Evolutionary conservation across 2,888 invertebrate species (phyloP), one percentile per base, ranked within the genome.

Genomic region (Druceiella hillmani): DNA sequence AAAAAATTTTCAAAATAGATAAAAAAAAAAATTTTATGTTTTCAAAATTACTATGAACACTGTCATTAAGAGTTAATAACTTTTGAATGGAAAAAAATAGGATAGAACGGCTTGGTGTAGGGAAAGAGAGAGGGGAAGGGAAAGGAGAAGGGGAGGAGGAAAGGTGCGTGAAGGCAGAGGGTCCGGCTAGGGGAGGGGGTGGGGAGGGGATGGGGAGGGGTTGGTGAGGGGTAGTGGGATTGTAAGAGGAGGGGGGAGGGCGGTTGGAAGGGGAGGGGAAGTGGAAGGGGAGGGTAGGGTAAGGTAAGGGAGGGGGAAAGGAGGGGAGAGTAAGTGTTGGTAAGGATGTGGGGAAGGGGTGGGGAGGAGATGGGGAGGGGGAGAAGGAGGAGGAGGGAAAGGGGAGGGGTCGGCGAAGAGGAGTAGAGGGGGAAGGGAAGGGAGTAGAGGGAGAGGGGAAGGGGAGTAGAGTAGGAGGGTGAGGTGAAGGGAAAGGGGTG

Each of bases 371-470:
- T 6, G n/a, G 6, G 22, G 22, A n/a, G 22, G 22, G 6, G 22
- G 22, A n/a, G n/a, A n/a, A 20, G 22, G n/a, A n/a, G 22, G 22
- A n/a, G 22, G 22, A 6, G 22, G n/a, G 22, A n/a, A 7, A 7
- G 22, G n/a, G n/a, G 22, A n/a, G 22, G n/a, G 22, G 22, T 6
- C 6, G 22, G n/a, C 6, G 6, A 20, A n/a, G 22, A n/a, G 22
- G n/a, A 20, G 22, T 20, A 7, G 22, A n/a, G 22, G 22, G 22
- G n/a, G 22, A n/a, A 20, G 22, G n/a, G 22, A n/a, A 20, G 22
- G 22, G 22, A 20, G 22, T 20, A 20, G 22, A 20, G 22, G 22
- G 22, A n/a, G n/a, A 20, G 22, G 22, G n/a, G 22, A n/a, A 20
- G n/a, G 22, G 22, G 22, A 7, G n/a, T 7, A n/a, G 22, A n/a